A percentile compares a stretch with the other conserved stretches of the same genome.
Conservation (phyloP, 2,113 vertebrate species). For the Cervus canadensis region DNA sequence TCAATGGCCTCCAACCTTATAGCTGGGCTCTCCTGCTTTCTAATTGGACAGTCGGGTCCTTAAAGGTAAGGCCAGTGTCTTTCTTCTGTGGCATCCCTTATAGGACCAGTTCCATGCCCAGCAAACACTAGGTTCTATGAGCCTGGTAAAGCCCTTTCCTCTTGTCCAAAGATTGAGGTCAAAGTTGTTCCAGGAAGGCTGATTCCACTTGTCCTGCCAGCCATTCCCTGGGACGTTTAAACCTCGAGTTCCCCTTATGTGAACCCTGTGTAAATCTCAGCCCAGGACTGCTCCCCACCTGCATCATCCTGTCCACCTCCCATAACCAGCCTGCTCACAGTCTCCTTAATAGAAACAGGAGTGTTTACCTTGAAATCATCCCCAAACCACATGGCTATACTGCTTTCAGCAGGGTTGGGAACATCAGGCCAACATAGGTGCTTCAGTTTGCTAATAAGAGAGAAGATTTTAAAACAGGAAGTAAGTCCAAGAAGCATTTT, state of each 20-base stretch:
- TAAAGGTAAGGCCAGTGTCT: not conserved
- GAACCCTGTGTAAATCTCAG: not conserved
- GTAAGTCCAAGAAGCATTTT: not conserved
- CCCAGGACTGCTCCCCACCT: not conserved
- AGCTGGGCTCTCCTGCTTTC: not conserved
- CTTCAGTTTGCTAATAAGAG: constrained; percentile 72
- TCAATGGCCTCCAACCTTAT: too few species aligned
- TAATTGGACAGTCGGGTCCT: not conserved
- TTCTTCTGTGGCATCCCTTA: not conserved
- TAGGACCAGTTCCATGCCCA: not conserved
- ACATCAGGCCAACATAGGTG: constrained; percentile 79
- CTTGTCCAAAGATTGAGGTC: not conserved
- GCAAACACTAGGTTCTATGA: not conserved
- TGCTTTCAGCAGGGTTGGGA: constrained; percentile 80
- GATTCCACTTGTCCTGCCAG: not conserved
- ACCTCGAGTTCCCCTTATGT: not conserved
- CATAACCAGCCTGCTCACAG: not conserved
- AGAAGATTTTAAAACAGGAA: not conserved
- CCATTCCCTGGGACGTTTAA: not conserved
- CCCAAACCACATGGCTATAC: constrained; percentile 71
- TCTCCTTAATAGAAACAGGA: constrained; percentile 17
- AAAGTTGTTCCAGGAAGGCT: not conserved
- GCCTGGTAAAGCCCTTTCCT: not conserved
- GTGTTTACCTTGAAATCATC: constrained; percentile 70
- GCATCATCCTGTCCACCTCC: not conserved